Evolutionary conservation across 2,113 vertebrate species (phyloP), one percentile per base, ranked within the genome.

Genomic region (Xiphorhynchus elegans): DNA sequence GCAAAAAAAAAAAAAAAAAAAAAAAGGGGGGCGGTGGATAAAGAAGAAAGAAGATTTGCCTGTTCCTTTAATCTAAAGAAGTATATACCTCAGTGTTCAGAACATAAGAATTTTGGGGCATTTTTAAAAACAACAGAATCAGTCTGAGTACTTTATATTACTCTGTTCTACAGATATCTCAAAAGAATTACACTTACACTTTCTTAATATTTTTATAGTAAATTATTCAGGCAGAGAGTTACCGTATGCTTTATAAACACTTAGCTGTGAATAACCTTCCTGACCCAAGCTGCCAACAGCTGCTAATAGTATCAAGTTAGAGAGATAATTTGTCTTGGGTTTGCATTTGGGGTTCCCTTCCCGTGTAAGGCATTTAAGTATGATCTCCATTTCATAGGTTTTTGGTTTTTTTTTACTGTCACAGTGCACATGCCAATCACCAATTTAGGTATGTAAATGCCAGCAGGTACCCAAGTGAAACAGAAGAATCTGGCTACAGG

Each of bases 281-380:
- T 86, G 82, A 91, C 49, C 59, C 23, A 52, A 78, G 46, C 11
- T 86, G 42, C 69, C 76, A 92, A 81, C 85, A 96, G 87, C 90
- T 88, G 84, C 55, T 79, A 62, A 69, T 7, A 46, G 46, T 87
- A 80, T 85, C 72, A 70, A 77, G 64, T 91, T 93, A 66, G 5
- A 88, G 9, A 55, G 47, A 52, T 59, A 84, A 88, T 89, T 73
- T 90, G 35, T 46, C 72, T 76, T 67, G 59, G 42, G 23, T 88
- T 74, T 68, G 35, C 26, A 67, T 74, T 94, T 92, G 59, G 31
- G 50, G 39, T 63, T 67, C 14, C 0, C 13, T 86, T 86, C 16
- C 64, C 39, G 50, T 64, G 10, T 31, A 86, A 79, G 29, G 24
- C 39, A 56, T 74, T 46, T 63, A 67, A 86, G 10, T 21, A 77